Conservation (phyloP, 2,888 invertebrate genomes). For the Endotricha flammealis region DNA sequence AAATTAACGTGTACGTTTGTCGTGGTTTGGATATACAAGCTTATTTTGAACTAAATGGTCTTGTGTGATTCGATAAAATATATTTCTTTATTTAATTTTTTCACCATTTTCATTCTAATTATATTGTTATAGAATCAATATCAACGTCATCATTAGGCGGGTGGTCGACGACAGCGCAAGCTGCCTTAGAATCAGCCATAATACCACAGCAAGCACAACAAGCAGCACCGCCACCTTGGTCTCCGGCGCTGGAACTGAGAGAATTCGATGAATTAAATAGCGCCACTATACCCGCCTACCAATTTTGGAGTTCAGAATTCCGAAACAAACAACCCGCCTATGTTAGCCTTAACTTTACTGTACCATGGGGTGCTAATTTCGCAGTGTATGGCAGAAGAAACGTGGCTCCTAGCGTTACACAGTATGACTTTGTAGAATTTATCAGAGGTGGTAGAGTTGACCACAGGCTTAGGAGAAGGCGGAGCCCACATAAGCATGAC, state of each 20-base stretch:
- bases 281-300: slow-evolving; percentile 91
- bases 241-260: slow-evolving; percentile 86
- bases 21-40: no score
- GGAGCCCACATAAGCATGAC: slow-evolving; percentile 54
- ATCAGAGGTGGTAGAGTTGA: slow-evolving; percentile 91
- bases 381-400: slow-evolving; percentile 97
- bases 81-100: neutral
- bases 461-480: slow-evolving; percentile 82
- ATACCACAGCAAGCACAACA: slow-evolving; percentile 84
- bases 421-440: slow-evolving; percentile 97
- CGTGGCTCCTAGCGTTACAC: slow-evolving; percentile 96
- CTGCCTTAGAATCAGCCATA: slow-evolving; percentile 74
- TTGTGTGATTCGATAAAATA: neutral
- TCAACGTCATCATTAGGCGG: slow-evolving; percentile 68
- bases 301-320: slow-evolving; percentile 96
- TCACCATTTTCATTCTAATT: slow-evolving; percentile 2
- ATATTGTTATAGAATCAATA: slow-evolving; percentile 80
- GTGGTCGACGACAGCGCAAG: slow-evolving; percentile 75
- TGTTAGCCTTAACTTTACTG: slow-evolving; percentile 91
- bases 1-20: no score
- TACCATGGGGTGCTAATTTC: slow-evolving; percentile 95
- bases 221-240: slow-evolving; percentile 87
- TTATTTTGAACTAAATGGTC: no score
- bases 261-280: slow-evolving; percentile 91
- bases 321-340: slow-evolving; percentile 93